Evolutionary conservation across 2,797 vertebrate genomes (phyloP), one percentile per base, ranked within the genome.

Genomic region (Syndactyla subalaris): DNA sequence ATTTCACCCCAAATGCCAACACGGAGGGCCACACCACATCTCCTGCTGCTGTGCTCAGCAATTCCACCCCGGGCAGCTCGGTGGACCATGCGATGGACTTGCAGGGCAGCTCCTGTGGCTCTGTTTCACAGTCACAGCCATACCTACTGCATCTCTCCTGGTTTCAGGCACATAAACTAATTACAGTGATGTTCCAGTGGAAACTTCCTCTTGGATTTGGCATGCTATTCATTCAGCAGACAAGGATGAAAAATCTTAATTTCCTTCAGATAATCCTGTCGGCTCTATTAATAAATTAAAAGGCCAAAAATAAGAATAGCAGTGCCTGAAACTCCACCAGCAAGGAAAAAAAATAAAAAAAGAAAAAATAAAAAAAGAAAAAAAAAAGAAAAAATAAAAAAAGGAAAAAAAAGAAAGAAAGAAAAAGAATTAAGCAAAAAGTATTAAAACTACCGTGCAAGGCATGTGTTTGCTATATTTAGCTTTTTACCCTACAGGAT

Each of bases 1-100:
- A 34, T 65, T 48, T 67, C 41, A 43, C 29, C 74, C 71, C n/a
- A 11, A 51, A 88, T 0, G 1, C 45, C 73, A 66, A 5, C 1
- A 4, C 0, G 0, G 21, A 51, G 39, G 22, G 74, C 18, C 32
- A 43, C 1, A 2, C 23, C n/a, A 41, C 0, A 0, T 55, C 43
- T 93, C n/a, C 68, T 36, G 59, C 58, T 61, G 49, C 43, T 3
- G 0, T 5, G 5, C n/a, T 65, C 68, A 46, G 29, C 58, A 62
- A 83, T 68, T 48, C 58, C 22, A 46, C 22, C 10, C 24, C 0
- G 0, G 34, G 38, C 43, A 73, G 32, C 63, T 46, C 55, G 0
- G 2, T 4, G 51, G 55, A 43, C 66, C 39, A 39, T 4, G 9
- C 1, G 7, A 71, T 0, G 6, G 52, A 36, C 34, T 83, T 39